phyloP scores from a whole-genome alignment of 2,113 vertebrate species.

The Polypterus bichir region DNA sequence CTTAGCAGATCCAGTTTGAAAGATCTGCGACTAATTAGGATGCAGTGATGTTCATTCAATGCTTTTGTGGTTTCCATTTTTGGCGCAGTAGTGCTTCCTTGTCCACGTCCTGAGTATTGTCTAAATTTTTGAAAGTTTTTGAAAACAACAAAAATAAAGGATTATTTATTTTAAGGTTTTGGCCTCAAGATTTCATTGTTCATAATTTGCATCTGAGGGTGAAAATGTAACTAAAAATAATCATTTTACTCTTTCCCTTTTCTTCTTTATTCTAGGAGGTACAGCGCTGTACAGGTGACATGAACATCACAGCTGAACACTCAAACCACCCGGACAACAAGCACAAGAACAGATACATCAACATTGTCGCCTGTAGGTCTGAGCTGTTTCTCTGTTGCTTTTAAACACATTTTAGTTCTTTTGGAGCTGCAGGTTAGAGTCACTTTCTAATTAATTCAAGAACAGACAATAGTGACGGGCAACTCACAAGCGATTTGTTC shows the following conservation, averaged over 20 bases:
- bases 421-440: no score
- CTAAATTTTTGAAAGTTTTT: neutral
- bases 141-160: no score
- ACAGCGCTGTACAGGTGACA: constrained; percentile 81
- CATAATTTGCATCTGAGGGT: no score
- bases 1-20: no score
- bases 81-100: neutral
- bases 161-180: neutral
- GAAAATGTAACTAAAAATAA: neutral
- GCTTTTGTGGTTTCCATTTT: neutral
- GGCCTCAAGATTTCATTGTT: neutral
- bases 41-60: neutral
- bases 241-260: constrained; percentile 3
- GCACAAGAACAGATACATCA: constrained; percentile 99
- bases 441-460: no score
- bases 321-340: constrained; percentile 98
- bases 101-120: neutral
- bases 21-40: no score
- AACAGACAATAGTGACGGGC: no score
- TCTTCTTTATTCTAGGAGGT: constrained; percentile 65
- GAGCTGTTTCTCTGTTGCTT: no score
- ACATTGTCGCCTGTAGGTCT: constrained; percentile 95
- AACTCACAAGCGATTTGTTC: no score
- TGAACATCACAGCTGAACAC: constrained; percentile 97
- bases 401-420: no score